phyloP scores from a whole-genome alignment of 37 sponge, comb jelly and placozoan genomes.

The Chondrilla cf. caribensis region DNA sequence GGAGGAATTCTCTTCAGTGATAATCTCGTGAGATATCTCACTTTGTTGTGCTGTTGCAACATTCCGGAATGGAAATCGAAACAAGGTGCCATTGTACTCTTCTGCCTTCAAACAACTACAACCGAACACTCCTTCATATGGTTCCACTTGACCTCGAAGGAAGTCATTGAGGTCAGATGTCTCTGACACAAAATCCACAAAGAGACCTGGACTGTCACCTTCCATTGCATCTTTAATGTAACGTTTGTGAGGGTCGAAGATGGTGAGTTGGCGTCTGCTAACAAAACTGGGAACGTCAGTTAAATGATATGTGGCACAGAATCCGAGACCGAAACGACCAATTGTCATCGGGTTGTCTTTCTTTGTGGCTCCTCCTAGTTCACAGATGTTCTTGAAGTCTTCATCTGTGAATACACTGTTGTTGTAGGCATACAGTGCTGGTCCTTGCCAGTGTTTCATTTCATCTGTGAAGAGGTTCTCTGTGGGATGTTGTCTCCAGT shows the following conservation, averaged over 20 bases:
- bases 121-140: conserved; percentile 41
- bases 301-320: conserved; percentile 71
- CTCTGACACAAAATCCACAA: conserved; percentile 20
- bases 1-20: conserved; percentile 18
- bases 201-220: conserved; percentile 54
- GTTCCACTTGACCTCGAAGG: conserved; percentile 54
- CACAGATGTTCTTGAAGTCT: conserved; percentile 74
- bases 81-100: conserved; percentile 50
- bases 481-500: conserved; percentile 61
- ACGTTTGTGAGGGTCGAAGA: conserved; percentile 80
- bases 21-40: conserved; percentile 44
- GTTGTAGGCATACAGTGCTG: conserved; percentile 76
- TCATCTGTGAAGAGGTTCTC: conserved; percentile 45
- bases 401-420: conserved; percentile 62
- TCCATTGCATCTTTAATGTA: conserved; percentile 12
- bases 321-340: conserved; percentile 84
- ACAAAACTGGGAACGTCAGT: conserved; percentile 90
- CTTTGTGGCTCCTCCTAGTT: conserved; percentile 69
- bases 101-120: conserved; percentile 6
- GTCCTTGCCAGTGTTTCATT: conserved; percentile 79
- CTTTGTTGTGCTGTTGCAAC: conserved; percentile 11
- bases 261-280: conserved; percentile 56
- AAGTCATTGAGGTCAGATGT: background rate
- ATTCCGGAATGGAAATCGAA: conserved; percentile 78
- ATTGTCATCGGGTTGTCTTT: conserved; percentile 59